A percentile compares a stretch with the other conserved stretches of the same genome.
Evolutionary conservation across 2,797 vertebrate species (phyloP).

Genomic region (Oreochromis grahami): DNA sequence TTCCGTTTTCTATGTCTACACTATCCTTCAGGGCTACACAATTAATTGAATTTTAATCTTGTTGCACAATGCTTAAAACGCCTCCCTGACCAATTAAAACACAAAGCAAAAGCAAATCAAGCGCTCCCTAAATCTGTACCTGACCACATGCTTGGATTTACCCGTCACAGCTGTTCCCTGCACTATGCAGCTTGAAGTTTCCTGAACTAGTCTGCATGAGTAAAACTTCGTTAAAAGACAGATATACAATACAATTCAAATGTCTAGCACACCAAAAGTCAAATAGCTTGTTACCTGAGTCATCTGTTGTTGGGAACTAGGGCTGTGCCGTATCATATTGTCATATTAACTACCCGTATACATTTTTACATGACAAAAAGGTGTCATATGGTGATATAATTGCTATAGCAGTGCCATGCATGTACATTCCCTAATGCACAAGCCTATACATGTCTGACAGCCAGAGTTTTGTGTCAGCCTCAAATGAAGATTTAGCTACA

Average conservation of each 20-base stretch:
- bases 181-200: not conserved
- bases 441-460: not conserved
- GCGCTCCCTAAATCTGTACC: not conserved
- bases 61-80: accelerated
- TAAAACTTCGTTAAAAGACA: not conserved
- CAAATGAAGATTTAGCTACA: not conserved
- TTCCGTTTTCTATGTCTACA: not conserved
- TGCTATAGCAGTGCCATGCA: not conserved
- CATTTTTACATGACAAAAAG: not conserved
- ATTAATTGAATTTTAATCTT: not conserved
- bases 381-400: not conserved
- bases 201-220: not conserved
- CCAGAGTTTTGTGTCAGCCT: not conserved
- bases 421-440: not conserved
- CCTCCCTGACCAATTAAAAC: not conserved
- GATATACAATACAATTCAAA: not conserved
- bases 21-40: not conserved
- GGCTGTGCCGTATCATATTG: accelerated
- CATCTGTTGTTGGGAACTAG: not conserved
- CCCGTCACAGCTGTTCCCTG: not conserved
- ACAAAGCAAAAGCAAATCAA: not conserved
- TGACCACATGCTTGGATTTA: not conserved
- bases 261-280: not conserved
- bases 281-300: not conserved
- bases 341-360: not conserved